Evolutionary conservation across 2,888 invertebrate genomes (phyloP).

Genomic region (Mystacides longicornis): DNA sequence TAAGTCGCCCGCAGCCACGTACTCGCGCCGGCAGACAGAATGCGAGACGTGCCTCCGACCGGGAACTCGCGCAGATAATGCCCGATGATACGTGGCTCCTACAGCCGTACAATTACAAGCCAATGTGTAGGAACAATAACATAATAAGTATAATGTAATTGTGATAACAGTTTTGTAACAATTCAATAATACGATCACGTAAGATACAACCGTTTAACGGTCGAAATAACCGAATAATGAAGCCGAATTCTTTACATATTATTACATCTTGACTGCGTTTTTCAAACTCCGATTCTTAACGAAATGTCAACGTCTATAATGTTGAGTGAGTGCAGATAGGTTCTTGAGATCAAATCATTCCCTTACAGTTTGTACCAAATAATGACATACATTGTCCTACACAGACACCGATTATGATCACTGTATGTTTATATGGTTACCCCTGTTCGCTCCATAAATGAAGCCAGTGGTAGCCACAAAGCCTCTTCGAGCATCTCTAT

Average conservation of each 20-base stretch:
- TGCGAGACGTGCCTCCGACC: background rate
- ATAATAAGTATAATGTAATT: background rate
- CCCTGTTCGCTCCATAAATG: no score
- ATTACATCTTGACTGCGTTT: background rate
- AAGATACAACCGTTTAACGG: conserved; percentile 14
- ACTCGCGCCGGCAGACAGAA: background rate
- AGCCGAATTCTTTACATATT: background rate
- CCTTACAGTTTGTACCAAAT: no score
- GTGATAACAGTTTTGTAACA: conserved; percentile 4
- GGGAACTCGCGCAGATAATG: background rate
- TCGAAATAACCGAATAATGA: conserved; percentile 15
- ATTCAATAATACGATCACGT: conserved; percentile 18
- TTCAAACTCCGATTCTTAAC: no score
- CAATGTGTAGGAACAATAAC: background rate
- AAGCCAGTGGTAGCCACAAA: no score
- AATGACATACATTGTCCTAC: no score
- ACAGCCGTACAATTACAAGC: background rate
- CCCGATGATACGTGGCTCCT: background rate
- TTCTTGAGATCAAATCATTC: no score
- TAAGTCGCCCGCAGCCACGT: background rate
- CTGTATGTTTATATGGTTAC: no score
- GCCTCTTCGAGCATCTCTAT: no score
- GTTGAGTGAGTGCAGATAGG: no score
- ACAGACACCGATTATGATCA: no score
- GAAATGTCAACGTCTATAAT: no score